Percentiles rank a stretch among this genome's conserved stretches.
These are phyloP conservation scores for Pteropus alecto DNA, from an alignment of 2,113 vertebrate genomes.

Conservation along the genomic window DNA sequence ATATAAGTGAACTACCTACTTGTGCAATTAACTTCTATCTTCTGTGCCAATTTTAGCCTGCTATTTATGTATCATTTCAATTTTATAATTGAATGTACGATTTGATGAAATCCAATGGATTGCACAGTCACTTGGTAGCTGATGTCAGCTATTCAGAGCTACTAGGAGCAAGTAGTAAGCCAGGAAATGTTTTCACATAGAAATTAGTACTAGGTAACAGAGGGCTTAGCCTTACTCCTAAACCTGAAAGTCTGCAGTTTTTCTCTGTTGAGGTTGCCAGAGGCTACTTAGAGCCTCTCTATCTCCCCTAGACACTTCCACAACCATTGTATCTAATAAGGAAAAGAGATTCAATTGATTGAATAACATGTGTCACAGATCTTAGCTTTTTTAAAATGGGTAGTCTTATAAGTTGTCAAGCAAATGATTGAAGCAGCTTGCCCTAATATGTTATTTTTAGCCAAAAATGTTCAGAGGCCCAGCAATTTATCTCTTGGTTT, in stretches of 20 bases:
- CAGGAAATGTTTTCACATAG: not conserved
- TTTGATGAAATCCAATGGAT: not conserved
- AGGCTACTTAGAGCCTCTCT: not conserved
- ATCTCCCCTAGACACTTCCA: not conserved
- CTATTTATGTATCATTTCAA: not conserved
- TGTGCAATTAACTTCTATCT: not conserved
- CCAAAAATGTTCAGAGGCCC: not conserved
- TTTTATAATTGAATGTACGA: not conserved
- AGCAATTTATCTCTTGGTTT: not conserved
- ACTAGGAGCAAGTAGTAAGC: not conserved
- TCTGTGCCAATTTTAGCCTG: not conserved
- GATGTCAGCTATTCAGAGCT: not conserved
- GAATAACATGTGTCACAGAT: not conserved
- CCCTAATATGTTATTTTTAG: not conserved
- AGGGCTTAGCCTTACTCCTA: not conserved
- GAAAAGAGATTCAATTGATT: not conserved
- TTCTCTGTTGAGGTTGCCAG: not conserved
- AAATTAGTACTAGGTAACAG: not conserved
- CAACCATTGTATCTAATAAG: not conserved
- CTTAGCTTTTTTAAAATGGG: not conserved
- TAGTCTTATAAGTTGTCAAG: not conserved
- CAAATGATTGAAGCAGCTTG: not conserved
- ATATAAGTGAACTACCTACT: not conserved
- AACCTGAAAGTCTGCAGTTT: not conserved
- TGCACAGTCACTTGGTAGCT: not conserved